Evolutionary conservation across 2,113 vertebrate genomes (phyloP), one percentile per base, ranked within the genome.

Genomic region (Rhea americana): DNA sequence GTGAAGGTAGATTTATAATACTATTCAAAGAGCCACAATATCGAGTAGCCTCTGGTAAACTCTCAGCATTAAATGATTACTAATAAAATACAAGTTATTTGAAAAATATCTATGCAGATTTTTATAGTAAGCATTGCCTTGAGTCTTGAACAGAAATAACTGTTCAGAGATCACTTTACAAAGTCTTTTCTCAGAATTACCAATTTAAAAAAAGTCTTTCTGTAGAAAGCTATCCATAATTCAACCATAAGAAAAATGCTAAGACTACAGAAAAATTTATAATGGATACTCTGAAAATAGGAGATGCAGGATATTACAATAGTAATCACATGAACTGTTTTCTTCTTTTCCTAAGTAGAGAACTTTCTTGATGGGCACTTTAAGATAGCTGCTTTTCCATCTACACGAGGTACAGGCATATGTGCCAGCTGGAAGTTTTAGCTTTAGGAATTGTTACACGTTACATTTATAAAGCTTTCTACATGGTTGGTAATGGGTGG

Each of bases 401-500:
- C 24, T 51, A 6, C 8, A 14, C 1, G 16, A 85, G 28, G 9
- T 35, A 47, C 3, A 61, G 47, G 24, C 6, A 24, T 30, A 25
- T 62, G 30, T 37, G 73, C 20, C 75, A 45, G 12, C 13, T 24
- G 74, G 12, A 63, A 39, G 83, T 39, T 35, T n/a, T 14, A 71
- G 9, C 47, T 62, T 63, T 24, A 90, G 11, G 28, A 41, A 20
- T 30, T 47, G 45, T n/a, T 67, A 43, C 47, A 39, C 3, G 2
- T 25, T 8, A 11, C 24, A 47, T 45, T 47, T 75, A 8, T 59
- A 68, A 86, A 71, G 9, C 30, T 37, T 59, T 48, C 85, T 66
- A 9, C 7, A 11, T 1, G 21, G 25, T 0, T 41, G 30, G 26
- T 17, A 82, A n/a, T 0, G 25, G 28, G 43, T 39, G 4, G 77